A percentile compares a stretch with the other conserved stretches of the same genome.
These are phyloP conservation scores for Ennomos quercinarius DNA, from an alignment of 2,888 invertebrate species.

Conservation along the genomic window DNA sequence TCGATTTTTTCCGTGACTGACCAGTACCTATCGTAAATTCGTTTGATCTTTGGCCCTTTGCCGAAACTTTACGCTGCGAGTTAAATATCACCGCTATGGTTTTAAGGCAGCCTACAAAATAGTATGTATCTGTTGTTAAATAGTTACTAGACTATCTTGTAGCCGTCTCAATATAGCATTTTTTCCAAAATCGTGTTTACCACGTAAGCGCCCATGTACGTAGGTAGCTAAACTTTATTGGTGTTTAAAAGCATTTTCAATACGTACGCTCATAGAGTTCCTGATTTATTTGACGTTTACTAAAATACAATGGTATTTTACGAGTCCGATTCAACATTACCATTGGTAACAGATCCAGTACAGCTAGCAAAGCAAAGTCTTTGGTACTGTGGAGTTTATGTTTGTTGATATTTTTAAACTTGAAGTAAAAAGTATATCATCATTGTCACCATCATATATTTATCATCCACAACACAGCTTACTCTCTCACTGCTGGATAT, in stretches of 20 bases:
- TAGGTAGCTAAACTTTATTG: conserved; percentile 23
- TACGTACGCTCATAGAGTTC: conserved; percentile 31
- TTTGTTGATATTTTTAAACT: not conserved
- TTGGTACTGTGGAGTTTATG: too few relatives aligned
- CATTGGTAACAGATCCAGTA: conserved; percentile 33
- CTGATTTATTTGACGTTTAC: conserved; percentile 40
- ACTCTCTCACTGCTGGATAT: too few relatives aligned
- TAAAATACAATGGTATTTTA: conserved; percentile 38
- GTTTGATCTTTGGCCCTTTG: conserved; percentile 32
- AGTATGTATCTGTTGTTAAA: too few relatives aligned
- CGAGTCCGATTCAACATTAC: conserved; percentile 31
- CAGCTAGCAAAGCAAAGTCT: conserved; percentile 34
- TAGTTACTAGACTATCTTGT: not conserved
- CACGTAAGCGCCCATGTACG: conserved; percentile 4
- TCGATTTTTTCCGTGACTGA: conserved; percentile 16
- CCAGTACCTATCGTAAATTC: conserved; percentile 14
- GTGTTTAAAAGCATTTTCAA: conserved; percentile 32
- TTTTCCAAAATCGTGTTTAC: conserved; percentile 1
- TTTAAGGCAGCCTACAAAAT: too few relatives aligned
- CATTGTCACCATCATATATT: too few relatives aligned
- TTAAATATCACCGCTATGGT: too few relatives aligned
- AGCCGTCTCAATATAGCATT: not conserved
- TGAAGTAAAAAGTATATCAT: not conserved
- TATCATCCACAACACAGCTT: too few relatives aligned
- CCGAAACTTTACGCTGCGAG: conserved; percentile 17